Conservation (phyloP, 53 echinoderm and acorn worm genomes). For the Astropecten irregularis region DNA sequence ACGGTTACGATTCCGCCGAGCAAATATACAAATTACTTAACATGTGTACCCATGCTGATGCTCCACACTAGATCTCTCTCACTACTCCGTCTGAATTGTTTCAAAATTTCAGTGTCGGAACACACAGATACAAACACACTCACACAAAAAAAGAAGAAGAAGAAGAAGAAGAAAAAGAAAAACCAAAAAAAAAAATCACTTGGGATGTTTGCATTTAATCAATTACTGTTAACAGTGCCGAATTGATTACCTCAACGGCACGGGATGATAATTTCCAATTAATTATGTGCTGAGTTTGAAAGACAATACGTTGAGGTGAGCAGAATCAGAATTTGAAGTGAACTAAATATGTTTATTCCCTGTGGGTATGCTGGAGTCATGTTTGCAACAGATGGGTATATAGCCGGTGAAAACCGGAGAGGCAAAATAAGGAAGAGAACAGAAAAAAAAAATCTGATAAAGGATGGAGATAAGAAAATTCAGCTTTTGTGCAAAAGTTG, state of each 20-base stretch:
- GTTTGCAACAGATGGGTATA: constrained; percentile 20
- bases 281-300: constrained; percentile 41
- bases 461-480: too few species aligned
- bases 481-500: too few species aligned
- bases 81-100: too few species aligned
- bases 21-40: background rate
- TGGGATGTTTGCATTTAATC: constrained; percentile 31
- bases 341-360: constrained; percentile 19
- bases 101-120: background rate
- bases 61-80: too few species aligned
- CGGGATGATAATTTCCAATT: constrained; percentile 36
- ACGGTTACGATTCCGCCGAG: background rate
- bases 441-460: background rate
- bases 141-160: too few species aligned
- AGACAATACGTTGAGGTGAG: constrained; percentile 2
- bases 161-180: too few species aligned
- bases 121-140: too few species aligned
- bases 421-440: background rate
- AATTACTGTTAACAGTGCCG: constrained; percentile 25
- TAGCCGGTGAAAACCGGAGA: too few species aligned
- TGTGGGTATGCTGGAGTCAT: constrained; percentile 20
- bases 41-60: too few species aligned
- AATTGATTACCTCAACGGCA: constrained; percentile 32
- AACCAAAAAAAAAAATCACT: background rate
- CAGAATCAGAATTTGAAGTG: constrained; percentile 24